Evolutionary conservation across 2,113 vertebrate species (phyloP).

Genomic region (Pedetes capensis): DNA sequence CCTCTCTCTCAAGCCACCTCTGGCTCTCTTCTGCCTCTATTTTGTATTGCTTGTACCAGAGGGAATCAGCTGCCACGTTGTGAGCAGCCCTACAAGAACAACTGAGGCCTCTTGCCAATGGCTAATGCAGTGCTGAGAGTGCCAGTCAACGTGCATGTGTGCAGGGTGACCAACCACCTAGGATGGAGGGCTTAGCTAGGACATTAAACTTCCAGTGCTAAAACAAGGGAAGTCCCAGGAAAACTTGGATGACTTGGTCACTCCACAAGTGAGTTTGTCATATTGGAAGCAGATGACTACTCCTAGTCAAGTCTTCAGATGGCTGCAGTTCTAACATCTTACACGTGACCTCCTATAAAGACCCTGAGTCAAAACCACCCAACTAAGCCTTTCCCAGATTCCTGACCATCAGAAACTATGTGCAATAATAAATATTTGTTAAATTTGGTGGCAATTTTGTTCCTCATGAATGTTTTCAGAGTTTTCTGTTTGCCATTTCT

Average conservation of each 20-base stretch:
- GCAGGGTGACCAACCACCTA: background rate
- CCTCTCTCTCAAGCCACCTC: background rate
- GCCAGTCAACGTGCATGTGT: background rate
- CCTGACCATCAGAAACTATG: background rate
- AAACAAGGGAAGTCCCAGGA: background rate
- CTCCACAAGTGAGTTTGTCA: too few relatives aligned
- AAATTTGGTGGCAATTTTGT: background rate
- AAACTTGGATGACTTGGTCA: background rate
- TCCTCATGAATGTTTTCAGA: too few relatives aligned
- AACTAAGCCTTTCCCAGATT: background rate
- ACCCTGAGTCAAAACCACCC: background rate
- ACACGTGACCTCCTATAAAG: background rate
- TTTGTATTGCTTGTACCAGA: background rate
- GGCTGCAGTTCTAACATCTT: background rate
- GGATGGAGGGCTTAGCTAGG: background rate
- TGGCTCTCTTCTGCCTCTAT: background rate
- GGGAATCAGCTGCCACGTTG: background rate
- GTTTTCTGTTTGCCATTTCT: too few relatives aligned
- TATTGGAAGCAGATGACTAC: background rate
- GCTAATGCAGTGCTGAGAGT: background rate
- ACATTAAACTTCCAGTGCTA: background rate
- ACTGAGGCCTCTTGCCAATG: background rate
- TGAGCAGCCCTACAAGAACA: background rate
- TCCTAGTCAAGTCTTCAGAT: background rate
- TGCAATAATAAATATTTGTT: background rate